These are phyloP conservation scores for Lasioglossum calceatum DNA, from an alignment of 2,888 invertebrate species.

Conservation along the genomic window DNA sequence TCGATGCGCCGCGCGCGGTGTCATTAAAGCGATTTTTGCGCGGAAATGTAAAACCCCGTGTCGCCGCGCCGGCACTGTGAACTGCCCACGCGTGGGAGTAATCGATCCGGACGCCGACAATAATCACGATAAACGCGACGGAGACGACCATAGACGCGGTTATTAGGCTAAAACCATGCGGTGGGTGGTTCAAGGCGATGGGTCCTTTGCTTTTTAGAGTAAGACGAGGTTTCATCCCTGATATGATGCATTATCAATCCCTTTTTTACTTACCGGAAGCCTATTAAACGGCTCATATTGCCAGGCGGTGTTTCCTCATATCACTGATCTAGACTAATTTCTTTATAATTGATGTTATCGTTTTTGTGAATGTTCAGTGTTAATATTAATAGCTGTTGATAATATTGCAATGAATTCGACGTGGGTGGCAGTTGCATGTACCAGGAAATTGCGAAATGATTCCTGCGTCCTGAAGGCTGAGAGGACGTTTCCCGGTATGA, in stretches of 20 bases:
- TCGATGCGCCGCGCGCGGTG: constrained; percentile 45
- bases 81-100: constrained; percentile 18
- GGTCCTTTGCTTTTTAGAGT: neutral
- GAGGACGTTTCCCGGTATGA: constrained; percentile 6
- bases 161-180: constrained; percentile 18
- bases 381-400: neutral
- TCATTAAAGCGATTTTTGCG: constrained; percentile 56
- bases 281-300: neutral
- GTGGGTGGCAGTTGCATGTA: neutral
- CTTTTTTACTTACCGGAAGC: neutral
- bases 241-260: neutral
- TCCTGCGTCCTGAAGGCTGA: neutral
- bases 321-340: neutral
- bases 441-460: neutral
- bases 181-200: neutral
- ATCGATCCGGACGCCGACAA: constrained; percentile 27
- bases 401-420: neutral
- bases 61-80: constrained; percentile 13
- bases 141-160: neutral
- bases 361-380: neutral
- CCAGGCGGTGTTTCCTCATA: no score
- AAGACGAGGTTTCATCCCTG: neutral
- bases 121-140: constrained; percentile 28
- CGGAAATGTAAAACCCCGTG: constrained; percentile 54
- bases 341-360: neutral